Evolutionary conservation across 1,140 invertebrate species (phyloP), one percentile per base, ranked within the genome.

Genomic region (Drosophila rufa): DNA sequence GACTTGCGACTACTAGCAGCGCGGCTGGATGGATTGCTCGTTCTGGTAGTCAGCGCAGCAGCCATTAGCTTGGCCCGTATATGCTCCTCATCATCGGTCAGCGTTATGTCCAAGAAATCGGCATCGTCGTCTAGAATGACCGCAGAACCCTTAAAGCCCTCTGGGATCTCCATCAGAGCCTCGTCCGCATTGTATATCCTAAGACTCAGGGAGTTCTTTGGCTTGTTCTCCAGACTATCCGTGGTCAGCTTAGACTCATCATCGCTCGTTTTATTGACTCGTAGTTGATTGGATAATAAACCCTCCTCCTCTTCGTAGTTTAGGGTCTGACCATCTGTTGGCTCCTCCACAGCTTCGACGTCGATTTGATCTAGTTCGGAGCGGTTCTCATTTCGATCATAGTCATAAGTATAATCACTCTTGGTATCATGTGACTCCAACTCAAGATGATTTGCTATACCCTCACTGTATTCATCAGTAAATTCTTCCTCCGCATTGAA

Each of bases 41-140:
- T 47, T 8, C 45, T 59, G 38, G 65, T 73, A 11, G 47, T 68
- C 27, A 74, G 43, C 7, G 46, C 71, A 9, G 81, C 59, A 3
- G 81, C 70, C 60, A 70, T 57, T 1, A 77, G 58, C 43, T 82
- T 82, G 8, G 58, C 48, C 17, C 57, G 61, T 14, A 82, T 68
- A 27, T 82, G 59, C 27, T 56, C 27, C 30, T 82, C 80, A n/a
- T 79, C 59, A 8, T 75, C 80, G 25, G 48, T 59, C 8, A 64
- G 9, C 2, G 46, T 59, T 14, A 85, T 48, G 17, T 86, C 68
- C 17, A 71, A 27, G 22, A 70, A 66, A 30, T 80, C 80, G 4
- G 76, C 43, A 48, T 76, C 42, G 6, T 75, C 53, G 36, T 83
- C 69, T 9, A 79, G 30, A 2, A 79, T 14, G 11, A 83, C 33